Percentiles rank a stretch among this genome's conserved stretches.
Evolutionary conservation across 2,888 invertebrate genomes (phyloP).

Genomic region (Lymantria dispar): DNA sequence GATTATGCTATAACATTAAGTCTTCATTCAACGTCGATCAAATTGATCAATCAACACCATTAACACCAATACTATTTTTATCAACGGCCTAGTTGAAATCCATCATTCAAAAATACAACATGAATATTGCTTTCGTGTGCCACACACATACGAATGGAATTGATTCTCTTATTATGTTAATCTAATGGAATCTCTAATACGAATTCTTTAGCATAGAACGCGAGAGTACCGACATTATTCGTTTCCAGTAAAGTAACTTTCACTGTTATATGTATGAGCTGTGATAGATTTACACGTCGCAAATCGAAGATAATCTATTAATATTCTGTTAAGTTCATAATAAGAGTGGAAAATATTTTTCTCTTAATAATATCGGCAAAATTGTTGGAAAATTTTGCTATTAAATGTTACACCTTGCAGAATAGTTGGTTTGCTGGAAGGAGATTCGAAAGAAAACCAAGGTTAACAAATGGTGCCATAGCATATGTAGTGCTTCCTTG

Average conservation of each 20-base stretch:
- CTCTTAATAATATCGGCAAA: no score
- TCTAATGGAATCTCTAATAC: constrained; percentile 26
- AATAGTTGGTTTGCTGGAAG: no score
- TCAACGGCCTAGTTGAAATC: constrained; percentile 3
- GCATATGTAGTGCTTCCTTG: no score
- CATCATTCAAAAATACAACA: background rate
- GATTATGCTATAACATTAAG: no score
- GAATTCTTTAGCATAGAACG: constrained; percentile 18
- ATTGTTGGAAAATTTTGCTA: no score
- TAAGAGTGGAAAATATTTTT: no score
- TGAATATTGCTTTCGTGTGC: constrained; percentile 5
- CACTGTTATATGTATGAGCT: constrained; percentile 26
- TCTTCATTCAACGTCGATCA: constrained; percentile 7
- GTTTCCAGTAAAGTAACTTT: constrained; percentile 26
- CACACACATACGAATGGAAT: constrained; percentile 14
- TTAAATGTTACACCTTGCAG: no score
- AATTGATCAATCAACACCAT: constrained; percentile 19
- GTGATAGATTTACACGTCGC: constrained; percentile 6
- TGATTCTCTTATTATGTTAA: constrained; percentile 28
- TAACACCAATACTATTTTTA: constrained; percentile 5
- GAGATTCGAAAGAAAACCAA: no score
- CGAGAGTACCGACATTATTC: constrained; percentile 26
- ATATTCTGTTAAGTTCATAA: no score
- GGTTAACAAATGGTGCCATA: no score
- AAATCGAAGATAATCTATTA: no score